Evolutionary conservation across 1,140 invertebrate species (phyloP), one percentile per base, ranked within the genome.

Genomic region (Gerris buenoi): DNA sequence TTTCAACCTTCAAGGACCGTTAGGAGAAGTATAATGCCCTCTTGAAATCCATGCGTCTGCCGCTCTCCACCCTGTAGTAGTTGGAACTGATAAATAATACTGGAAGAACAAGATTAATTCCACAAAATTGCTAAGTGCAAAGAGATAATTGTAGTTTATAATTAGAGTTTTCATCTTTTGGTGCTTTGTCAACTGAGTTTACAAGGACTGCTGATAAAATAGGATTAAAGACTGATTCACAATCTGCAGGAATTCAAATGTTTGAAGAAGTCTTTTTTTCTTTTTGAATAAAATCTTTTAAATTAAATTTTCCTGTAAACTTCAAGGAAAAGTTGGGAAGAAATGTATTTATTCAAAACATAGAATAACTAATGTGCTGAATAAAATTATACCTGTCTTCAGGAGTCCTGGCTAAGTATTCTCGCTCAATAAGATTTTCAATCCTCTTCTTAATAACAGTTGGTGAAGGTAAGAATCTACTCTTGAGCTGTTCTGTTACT

Each of bases 401-500:
- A 67, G 91, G 87, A 73, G 93, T 96, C 79, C 97, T 86, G 67
- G 94, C 91, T 75, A 99, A 83, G 83, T 99, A 99, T 83, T 99
- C 97, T 72, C 97, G 83, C 82, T 99, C 97, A 77, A 99, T 99
- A 71, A 99, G 86, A 64, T 94, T 94, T 84, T 99, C 97, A 76
- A 99, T 98, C 75, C 97, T 86, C 77, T 98, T 98, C 82, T 99
- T 99, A 76, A 99, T 99, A 69, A 98, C 89, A 72, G 95, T 90
- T 56, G 96, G 96, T 74, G 93, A 95, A 70, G 97, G 97, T 79
- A 97, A 83, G 83, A 99, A 99, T 75, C 97, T 85, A 72, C 88
- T 89, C 79, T 93, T 93, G 69, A 99, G 79, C 81, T 98, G 95
- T 78, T 97, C 93, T 46, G 95, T 98, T 61, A 98, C 95, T 84